A percentile compares a stretch with the other conserved stretches of the same genome.
Conservation (phyloP, 2,797 vertebrate genomes). For the Lagocephalus sceleratus region DNA sequence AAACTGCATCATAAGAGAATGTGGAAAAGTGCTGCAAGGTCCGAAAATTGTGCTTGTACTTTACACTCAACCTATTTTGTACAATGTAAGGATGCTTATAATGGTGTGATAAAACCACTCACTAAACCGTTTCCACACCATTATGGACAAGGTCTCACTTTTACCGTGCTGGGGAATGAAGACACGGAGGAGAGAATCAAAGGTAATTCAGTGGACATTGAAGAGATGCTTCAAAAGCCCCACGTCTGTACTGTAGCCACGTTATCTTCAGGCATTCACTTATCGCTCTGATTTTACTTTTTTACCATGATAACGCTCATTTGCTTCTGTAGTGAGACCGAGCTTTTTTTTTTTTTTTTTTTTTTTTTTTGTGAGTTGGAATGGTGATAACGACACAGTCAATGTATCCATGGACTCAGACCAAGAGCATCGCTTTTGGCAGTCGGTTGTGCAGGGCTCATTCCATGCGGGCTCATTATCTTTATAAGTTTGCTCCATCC, state of each 20-base stretch:
- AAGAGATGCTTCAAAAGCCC: constrained; percentile 64
- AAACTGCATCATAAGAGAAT: neutral
- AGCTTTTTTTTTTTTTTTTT: constrained; percentile 52
- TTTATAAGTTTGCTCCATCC: constrained; percentile 51
- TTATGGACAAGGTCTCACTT: constrained; percentile 36
- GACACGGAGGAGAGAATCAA: constrained; percentile 62
- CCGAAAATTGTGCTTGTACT: no score
- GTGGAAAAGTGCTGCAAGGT: no score
- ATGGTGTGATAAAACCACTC: constrained; percentile 50
- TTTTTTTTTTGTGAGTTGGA: constrained; percentile 27
- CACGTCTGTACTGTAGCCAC: constrained; percentile 44
- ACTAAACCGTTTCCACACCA: constrained; percentile 53
- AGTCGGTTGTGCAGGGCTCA: constrained; percentile 45
- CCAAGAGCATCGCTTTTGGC: constrained; percentile 45
- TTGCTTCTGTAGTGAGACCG: constrained; percentile 72
- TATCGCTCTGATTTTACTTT: constrained; percentile 65
- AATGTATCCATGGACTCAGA: constrained; percentile 33
- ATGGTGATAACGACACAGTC: neutral
- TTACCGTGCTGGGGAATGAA: constrained; percentile 52
- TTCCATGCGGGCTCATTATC: constrained; percentile 52
- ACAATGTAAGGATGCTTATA: constrained; percentile 2
- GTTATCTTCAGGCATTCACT: constrained; percentile 60
- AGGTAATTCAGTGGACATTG: constrained; percentile 63
- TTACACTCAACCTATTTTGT: no score
- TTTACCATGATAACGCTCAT: constrained; percentile 67